These are phyloP conservation scores for Macropus fuliginosus DNA, from an alignment of 2,797 vertebrate species.

Conservation along the genomic window DNA sequence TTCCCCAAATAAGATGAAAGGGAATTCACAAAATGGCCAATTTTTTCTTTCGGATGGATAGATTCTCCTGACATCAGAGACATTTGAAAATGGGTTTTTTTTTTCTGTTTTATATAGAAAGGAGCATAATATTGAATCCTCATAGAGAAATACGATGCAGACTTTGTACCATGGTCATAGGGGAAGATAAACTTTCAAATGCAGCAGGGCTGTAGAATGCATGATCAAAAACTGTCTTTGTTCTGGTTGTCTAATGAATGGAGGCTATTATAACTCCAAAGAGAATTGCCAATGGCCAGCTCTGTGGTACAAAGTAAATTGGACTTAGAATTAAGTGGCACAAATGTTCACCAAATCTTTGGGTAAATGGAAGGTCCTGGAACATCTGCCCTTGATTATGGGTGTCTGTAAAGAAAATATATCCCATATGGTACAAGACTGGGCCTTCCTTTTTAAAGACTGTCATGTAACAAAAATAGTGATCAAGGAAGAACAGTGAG, in stretches of 20 bases:
- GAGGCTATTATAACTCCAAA: conserved; percentile 9
- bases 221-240: background rate
- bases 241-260: conserved; percentile 1
- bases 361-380: conserved; percentile 41
- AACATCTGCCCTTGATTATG: conserved; percentile 34
- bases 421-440: conserved; percentile 1
- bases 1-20: background rate
- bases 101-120: conserved; percentile 16
- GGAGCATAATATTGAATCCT: background rate
- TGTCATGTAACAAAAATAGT: conserved; percentile 34
- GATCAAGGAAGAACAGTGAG: background rate
- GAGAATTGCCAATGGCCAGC: conserved; percentile 4
- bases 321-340: conserved; percentile 27
- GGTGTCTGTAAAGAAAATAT: conserved; percentile 23
- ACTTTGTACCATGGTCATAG: background rate
- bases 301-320: conserved; percentile 33
- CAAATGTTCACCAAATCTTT: conserved; percentile 41
- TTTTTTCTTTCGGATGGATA: conserved; percentile 32
- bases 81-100: conserved; percentile 2
- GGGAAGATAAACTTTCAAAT: conserved; percentile 41
- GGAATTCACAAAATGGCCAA: background rate
- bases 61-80: conserved; percentile 34
- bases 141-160: background rate
- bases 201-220: background rate
- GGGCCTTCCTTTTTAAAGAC: background rate